These are phyloP conservation scores for Pangasianodon hypophthalmus DNA, from an alignment of 2,113 vertebrate genomes.

Conservation along the genomic window DNA sequence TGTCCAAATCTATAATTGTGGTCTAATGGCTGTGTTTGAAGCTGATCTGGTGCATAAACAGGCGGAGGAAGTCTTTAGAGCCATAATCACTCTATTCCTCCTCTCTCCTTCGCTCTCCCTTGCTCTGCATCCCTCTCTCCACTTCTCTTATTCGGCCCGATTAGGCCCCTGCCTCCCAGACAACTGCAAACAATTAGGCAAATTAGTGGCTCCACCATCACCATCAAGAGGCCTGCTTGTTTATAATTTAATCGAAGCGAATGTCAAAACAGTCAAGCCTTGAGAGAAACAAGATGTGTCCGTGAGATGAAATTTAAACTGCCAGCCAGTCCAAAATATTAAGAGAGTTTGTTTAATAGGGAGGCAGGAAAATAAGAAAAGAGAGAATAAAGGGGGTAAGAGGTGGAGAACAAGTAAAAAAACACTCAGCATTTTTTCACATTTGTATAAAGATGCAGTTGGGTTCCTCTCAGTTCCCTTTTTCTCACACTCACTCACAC, in stretches of 20 bases:
- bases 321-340: slow-evolving; percentile 98
- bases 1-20: slow-evolving; percentile 91
- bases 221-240: slow-evolving; percentile 99
- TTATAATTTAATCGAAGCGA: slow-evolving; percentile 99
- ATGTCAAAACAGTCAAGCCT: slow-evolving; percentile 99
- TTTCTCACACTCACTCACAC: slow-evolving; percentile 14
- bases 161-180: slow-evolving; percentile 83
- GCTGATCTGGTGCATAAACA: slow-evolving; percentile 94
- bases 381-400: slow-evolving; percentile 8
- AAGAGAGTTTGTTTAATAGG: slow-evolving; percentile 99
- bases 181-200: slow-evolving; percentile 99
- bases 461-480: slow-evolving; percentile 1
- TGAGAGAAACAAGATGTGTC: slow-evolving; percentile 99
- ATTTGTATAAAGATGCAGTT: slow-evolving; percentile 65
- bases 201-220: slow-evolving; percentile 99
- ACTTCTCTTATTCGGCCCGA: slow-evolving; percentile 81
- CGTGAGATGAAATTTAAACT: slow-evolving; percentile 99
- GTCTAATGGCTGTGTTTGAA: slow-evolving; percentile 96
- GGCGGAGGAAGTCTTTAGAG: slow-evolving; percentile 94
- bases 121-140: slow-evolving; percentile 39
- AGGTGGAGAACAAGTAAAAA: not conserved
- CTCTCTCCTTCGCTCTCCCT: slow-evolving; percentile 41
- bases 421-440: slow-evolving; percentile 54
- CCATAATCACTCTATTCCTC: slow-evolving; percentile 89
- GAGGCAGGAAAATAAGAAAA: slow-evolving; percentile 33